Evolutionary conservation across 2,888 invertebrate genomes (phyloP).

Genomic region (Serrognathus titanus): DNA sequence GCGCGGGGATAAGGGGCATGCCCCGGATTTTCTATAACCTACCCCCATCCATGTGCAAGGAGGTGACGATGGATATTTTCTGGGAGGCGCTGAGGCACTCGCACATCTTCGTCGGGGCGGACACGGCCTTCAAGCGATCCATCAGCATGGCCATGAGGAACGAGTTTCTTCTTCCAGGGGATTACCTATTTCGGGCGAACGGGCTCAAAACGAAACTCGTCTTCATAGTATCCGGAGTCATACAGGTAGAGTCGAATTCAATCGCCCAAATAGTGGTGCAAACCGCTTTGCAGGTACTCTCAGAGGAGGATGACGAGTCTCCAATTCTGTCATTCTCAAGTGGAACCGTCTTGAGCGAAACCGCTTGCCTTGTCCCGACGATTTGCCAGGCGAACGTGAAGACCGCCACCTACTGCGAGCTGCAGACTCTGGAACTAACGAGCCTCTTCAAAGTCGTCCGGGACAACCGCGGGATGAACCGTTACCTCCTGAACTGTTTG

Average conservation of each 20-base stretch:
- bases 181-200: slow-evolving; percentile 51
- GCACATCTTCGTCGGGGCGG: slow-evolving; percentile 51
- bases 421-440: slow-evolving; percentile 47
- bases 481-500: not conserved
- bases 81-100: slow-evolving; percentile 55
- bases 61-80: slow-evolving; percentile 53
- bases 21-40: slow-evolving; percentile 48
- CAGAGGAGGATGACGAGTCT: slow-evolving; percentile 55
- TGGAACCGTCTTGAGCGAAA: slow-evolving; percentile 55
- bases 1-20: slow-evolving; percentile 50
- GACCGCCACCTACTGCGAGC: slow-evolving; percentile 49
- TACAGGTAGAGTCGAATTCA: slow-evolving; percentile 41
- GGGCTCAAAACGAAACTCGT: slow-evolving; percentile 54
- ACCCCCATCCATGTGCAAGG: slow-evolving; percentile 53
- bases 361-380: slow-evolving; percentile 49
- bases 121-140: slow-evolving; percentile 53
- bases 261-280: not conserved
- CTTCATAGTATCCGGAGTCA: slow-evolving; percentile 52
- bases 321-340: slow-evolving; percentile 54
- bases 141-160: slow-evolving; percentile 52
- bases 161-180: slow-evolving; percentile 54
- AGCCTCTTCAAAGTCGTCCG: not conserved
- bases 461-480: not conserved
- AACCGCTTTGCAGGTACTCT: slow-evolving; percentile 24
- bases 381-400: slow-evolving; percentile 30